Evolutionary conservation across 2,797 vertebrate species (phyloP).

Genomic region (Menidia menidia): DNA sequence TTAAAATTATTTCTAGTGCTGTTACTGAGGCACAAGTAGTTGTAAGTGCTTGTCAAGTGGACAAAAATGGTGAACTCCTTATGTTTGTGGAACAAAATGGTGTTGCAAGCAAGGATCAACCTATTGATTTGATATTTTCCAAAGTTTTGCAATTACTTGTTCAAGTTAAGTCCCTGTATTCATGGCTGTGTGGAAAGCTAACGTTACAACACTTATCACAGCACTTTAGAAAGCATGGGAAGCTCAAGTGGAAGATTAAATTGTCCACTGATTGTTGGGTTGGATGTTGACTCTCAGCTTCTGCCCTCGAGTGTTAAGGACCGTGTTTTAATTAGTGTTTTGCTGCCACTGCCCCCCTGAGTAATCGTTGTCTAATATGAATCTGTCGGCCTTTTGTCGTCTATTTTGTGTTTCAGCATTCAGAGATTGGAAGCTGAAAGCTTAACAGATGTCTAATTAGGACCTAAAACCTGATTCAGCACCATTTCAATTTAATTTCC

Average conservation of each 20-base stretch:
- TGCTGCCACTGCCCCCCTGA: not conserved
- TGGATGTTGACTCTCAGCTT: not conserved
- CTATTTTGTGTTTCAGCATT: not conserved
- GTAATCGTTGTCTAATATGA: not conserved
- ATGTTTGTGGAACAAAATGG: not conserved
- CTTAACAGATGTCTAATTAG: not conserved
- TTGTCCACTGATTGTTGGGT: not conserved
- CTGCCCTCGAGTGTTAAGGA: not conserved
- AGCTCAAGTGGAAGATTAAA: not conserved
- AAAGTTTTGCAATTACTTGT: not conserved
- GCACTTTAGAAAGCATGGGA: not conserved
- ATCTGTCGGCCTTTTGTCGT: not conserved
- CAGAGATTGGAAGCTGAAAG: not conserved
- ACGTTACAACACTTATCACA: not conserved
- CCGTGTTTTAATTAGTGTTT: not conserved
- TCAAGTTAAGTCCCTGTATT: not conserved
- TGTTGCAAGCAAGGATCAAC: not conserved
- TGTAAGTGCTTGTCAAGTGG: conserved; percentile 16
- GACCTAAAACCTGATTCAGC: not conserved
- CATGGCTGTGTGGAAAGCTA: not conserved
- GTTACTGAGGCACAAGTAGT: conserved; percentile 15
- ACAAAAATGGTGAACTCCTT: conserved; percentile 6
- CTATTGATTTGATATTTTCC: not conserved
- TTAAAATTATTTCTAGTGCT: conserved; percentile 33
- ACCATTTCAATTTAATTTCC: not conserved